Percentiles rank a stretch among this genome's conserved stretches.
Evolutionary conservation across 2,113 vertebrate genomes (phyloP).

Genomic region (Oryzias melastigma): DNA sequence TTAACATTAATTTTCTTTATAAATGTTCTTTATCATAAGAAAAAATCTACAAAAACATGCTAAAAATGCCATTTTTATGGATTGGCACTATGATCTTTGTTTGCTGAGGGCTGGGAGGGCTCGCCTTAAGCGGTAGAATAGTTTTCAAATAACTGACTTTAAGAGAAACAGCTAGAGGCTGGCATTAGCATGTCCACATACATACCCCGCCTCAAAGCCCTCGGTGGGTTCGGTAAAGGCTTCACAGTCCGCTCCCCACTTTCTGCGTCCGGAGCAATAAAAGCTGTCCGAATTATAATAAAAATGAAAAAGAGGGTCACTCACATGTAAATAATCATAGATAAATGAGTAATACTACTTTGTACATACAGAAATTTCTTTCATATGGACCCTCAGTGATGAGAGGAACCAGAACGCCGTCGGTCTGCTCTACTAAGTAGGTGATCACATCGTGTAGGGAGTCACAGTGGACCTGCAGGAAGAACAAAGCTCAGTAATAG

Average conservation of each 20-base stretch:
- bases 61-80: too few relatives aligned
- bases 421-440: conserved; percentile 73
- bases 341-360: not conserved
- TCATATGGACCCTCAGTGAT: conserved; percentile 75
- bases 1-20: too few relatives aligned
- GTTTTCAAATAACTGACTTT: too few relatives aligned
- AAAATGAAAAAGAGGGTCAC: not conserved
- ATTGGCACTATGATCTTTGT: too few relatives aligned
- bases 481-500: not conserved
- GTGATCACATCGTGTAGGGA: conserved; percentile 74
- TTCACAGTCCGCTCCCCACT: conserved; percentile 73
- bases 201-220: conserved; percentile 67
- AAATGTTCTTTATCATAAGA: too few relatives aligned
- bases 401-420: conserved; percentile 71
- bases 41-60: too few relatives aligned
- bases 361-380: conserved; percentile 75
- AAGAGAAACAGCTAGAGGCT: not conserved
- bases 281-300: conserved; percentile 56
- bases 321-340: not conserved
- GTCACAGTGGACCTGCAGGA: conserved; percentile 72
- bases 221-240: not conserved
- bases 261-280: conserved; percentile 69
- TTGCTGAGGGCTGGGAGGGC: too few relatives aligned
- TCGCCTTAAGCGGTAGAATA: too few relatives aligned
- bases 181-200: conserved; percentile 18